phyloP scores from a whole-genome alignment of 2,797 vertebrate genomes.

The Hafferia zeledoni region DNA sequence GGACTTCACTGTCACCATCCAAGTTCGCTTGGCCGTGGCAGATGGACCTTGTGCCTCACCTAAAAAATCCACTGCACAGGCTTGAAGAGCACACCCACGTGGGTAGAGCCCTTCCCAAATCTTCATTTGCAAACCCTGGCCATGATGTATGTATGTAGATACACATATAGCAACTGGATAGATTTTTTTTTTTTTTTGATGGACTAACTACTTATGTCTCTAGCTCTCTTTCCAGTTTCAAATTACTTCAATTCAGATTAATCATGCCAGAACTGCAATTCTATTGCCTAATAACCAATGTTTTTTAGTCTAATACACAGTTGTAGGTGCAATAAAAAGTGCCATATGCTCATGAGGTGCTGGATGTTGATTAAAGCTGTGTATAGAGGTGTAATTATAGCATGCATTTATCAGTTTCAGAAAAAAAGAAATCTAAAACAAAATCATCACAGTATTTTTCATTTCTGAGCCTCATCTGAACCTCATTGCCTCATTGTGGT shows the following conservation, averaged over 20 bases:
- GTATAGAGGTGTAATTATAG: not conserved
- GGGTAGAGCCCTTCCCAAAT: too few relatives aligned
- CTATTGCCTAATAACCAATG: slow-evolving; percentile 9
- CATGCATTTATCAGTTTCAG: slow-evolving; percentile 32
- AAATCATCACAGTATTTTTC: not conserved
- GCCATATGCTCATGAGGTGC: not conserved
- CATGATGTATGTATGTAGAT: not conserved
- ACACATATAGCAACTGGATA: not conserved
- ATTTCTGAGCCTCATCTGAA: not conserved
- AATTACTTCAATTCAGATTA: slow-evolving; percentile 46
- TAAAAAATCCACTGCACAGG: too few relatives aligned
- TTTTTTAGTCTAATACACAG: slow-evolving; percentile 54
- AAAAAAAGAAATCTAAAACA: slow-evolving; percentile 13
- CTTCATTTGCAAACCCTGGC: too few relatives aligned
- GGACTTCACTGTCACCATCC: too few relatives aligned
- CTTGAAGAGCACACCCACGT: too few relatives aligned
- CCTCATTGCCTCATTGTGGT: not conserved
- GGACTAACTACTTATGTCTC: not conserved
- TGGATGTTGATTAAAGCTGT: slow-evolving; percentile 31
- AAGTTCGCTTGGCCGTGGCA: too few relatives aligned
- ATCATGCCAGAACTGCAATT: slow-evolving; percentile 37
- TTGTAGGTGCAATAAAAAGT: slow-evolving; percentile 28
- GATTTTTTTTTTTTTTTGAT: not conserved
- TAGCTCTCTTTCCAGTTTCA: slow-evolving; percentile 18
- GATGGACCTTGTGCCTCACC: too few relatives aligned